Conservation (phyloP, 2,888 invertebrate genomes). For the Eupeodes latifasciatus region DNA sequence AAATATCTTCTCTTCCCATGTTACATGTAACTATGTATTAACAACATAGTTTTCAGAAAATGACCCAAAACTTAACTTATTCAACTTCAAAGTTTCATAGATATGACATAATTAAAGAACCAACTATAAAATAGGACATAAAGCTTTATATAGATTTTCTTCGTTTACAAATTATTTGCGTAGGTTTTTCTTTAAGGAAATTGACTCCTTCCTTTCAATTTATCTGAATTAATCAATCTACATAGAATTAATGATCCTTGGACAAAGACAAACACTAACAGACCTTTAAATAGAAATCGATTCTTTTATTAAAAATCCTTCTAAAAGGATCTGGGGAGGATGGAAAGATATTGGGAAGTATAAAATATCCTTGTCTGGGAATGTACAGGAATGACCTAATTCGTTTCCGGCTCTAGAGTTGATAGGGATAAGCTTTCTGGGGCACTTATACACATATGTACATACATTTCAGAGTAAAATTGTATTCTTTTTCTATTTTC, state of each 20-base stretch:
- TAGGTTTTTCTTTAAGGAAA: constrained; percentile 11
- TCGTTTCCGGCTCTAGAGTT: not conserved
- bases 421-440: not conserved
- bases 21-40: too few species aligned
- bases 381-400: constrained; percentile 37
- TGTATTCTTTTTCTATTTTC: constrained; percentile 44
- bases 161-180: not conserved
- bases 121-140: constrained; percentile 19
- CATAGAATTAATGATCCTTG: constrained; percentile 49
- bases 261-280: constrained; percentile 37
- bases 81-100: constrained; percentile 49
- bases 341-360: not conserved
- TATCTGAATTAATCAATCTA: constrained; percentile 69
- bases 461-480: constrained; percentile 8
- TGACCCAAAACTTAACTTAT: constrained; percentile 45
- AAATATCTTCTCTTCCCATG: constrained; percentile 3
- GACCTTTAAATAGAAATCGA: constrained; percentile 30
- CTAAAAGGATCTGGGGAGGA: too few species aligned
- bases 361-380: constrained; percentile 42
- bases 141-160: not conserved
- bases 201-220: constrained; percentile 32
- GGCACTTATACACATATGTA: not conserved
- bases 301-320: constrained; percentile 14
- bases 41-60: not conserved
- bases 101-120: constrained; percentile 39